Evolutionary conservation across 2,888 invertebrate genomes (phyloP), one percentile per base, ranked within the genome.

Genomic region (Thysanoteuthis rhombus): DNA sequence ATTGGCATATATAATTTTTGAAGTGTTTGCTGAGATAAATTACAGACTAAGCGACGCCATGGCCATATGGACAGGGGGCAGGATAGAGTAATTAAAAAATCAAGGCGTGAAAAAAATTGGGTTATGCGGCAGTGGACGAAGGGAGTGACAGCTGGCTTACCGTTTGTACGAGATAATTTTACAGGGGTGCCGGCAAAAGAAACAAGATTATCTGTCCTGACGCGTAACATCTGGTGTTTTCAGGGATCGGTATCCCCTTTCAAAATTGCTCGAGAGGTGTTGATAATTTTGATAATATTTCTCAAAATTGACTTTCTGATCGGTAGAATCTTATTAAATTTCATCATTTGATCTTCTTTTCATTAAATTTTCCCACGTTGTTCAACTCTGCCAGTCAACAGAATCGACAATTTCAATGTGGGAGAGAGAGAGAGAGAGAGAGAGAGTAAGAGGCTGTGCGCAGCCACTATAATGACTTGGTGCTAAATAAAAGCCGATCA

Each of bases 141-240:
- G 75, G n/a, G 75, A 75, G 75, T 32, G 10, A 75, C 75, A 75
- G 75, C 75, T 75, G 75, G 0, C n/a, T 75, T 75, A n/a, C 75
- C 75, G 75, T 75, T 75, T 75, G 75, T n/a, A 75, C 75, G 75
- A 75, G 75, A 75, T 75, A 75, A 75, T 75, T 75, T 75, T 75
- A 75, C 75, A 12, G n/a, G 75, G n/a, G 75, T 32, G n/a, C 0
- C 75, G 75, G 75, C 8, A 12, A 58, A 58, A 75, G n/a, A 75
- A n/a, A 75, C 75, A n/a, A n/a, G 75, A 75, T 75, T 75, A 75
- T 75, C 75, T 75, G n/a, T 75, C 75, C 8, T 32, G 75, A 75
- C 75, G 75, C 75, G 32, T n/a, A 75, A 75, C 75, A 75, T 75
- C 75, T 75, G 75, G 75, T 75, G 75, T 75, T 75, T n/a, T 75